Conservation (phyloP, 1,140 invertebrate species). For the Conus ventricosus region DNA sequence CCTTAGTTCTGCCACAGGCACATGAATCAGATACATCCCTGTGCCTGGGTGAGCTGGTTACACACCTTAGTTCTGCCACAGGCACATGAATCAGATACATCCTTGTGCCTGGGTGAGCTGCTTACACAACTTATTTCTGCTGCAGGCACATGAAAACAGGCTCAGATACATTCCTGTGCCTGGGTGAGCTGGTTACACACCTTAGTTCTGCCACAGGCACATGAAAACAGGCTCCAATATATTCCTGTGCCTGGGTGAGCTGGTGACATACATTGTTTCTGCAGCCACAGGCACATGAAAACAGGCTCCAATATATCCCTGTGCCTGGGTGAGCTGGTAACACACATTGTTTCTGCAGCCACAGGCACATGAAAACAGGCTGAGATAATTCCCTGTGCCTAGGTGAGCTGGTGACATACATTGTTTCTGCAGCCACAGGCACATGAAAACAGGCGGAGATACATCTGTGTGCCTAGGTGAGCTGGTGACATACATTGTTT, state of each 20-base stretch:
- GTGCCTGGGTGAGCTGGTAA: slow-evolving; percentile 78
- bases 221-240: slow-evolving; percentile 77
- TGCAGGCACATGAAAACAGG: slow-evolving; percentile 63
- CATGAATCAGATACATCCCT: slow-evolving; percentile 78
- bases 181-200: slow-evolving; percentile 69
- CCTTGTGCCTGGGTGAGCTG: slow-evolving; percentile 72
- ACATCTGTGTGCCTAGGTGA: slow-evolving; percentile 79
- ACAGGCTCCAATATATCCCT: slow-evolving; percentile 79
- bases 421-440: slow-evolving; percentile 24
- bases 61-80: no score
- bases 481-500: slow-evolving; percentile 37
- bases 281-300: slow-evolving; percentile 50
- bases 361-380: slow-evolving; percentile 66
- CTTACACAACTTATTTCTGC: no score
- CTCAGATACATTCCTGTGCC: slow-evolving; percentile 80
- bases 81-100: slow-evolving; percentile 77
- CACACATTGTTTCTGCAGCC: no score
- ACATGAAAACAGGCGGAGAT: slow-evolving; percentile 75
- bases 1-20: no score
- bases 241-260: slow-evolving; percentile 79
- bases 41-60: slow-evolving; percentile 77
- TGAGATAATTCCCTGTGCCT: slow-evolving; percentile 79
- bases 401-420: no score
- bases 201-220: no score
- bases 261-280: neutral